Evolutionary conservation across 2,113 vertebrate species (phyloP).

Genomic region (Thermophis baileyi): DNA sequence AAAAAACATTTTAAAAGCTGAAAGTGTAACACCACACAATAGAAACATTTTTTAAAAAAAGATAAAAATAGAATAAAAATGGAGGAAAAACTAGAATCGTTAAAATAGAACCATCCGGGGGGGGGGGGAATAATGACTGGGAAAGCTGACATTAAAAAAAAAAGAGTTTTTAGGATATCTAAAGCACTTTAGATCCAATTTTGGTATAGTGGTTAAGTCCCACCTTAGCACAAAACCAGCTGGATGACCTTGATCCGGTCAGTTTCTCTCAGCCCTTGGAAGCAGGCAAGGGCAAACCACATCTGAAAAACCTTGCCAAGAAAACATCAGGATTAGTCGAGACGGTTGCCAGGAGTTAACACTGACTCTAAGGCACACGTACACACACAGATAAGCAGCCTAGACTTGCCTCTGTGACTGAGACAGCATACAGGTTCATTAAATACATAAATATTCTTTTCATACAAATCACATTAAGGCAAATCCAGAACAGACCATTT

Average conservation of each 20-base stretch:
- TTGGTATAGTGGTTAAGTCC: neutral
- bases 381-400: neutral
- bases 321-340: neutral
- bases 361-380: neutral
- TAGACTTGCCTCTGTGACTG: neutral
- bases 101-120: neutral
- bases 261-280: neutral
- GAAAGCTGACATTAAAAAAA: neutral
- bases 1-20: neutral
- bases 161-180: neutral
- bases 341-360: neutral
- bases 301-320: neutral
- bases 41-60: neutral
- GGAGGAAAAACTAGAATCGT: neutral
- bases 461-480: neutral
- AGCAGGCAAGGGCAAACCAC: neutral
- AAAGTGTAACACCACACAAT: neutral
- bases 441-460: neutral
- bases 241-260: neutral
- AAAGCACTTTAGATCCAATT: neutral
- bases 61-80: neutral
- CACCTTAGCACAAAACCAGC: neutral
- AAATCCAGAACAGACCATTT: neutral
- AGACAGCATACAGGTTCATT: neutral
- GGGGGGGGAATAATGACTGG: neutral